These are phyloP conservation scores for Sebastes alutus DNA, from an alignment of 2,797 vertebrate species.

Conservation along the genomic window DNA sequence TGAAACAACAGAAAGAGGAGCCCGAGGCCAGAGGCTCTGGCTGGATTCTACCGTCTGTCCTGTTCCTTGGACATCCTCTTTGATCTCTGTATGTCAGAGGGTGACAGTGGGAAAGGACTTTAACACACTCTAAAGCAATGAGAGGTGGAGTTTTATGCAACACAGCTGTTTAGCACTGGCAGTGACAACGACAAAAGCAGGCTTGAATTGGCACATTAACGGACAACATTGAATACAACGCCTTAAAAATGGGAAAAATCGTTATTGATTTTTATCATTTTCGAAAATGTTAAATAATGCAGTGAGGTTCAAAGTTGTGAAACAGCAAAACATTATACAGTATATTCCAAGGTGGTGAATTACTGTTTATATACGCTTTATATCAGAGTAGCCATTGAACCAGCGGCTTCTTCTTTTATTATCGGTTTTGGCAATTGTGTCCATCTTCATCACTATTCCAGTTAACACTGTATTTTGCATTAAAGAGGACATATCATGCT, in stretches of 20 bases:
- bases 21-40: slow-evolving; percentile 47
- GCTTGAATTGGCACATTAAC: background rate
- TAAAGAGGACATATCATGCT: no score
- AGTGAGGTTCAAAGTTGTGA: background rate
- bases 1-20: slow-evolving; percentile 55
- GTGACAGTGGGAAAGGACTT: slow-evolving; percentile 31
- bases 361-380: background rate
- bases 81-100: slow-evolving; percentile 83
- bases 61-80: slow-evolving; percentile 83
- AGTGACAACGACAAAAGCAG: slow-evolving; percentile 1
- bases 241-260: background rate
- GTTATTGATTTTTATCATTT: background rate
- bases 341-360: background rate
- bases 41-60: slow-evolving; percentile 79
- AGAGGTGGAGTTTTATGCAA: background rate
- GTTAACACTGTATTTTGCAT: background rate
- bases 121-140: background rate
- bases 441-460: background rate
- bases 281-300: background rate
- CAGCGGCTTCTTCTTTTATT: background rate
- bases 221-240: background rate
- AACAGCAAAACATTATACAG: background rate
- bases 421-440: background rate
- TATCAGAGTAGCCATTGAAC: background rate
- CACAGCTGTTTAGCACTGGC: background rate